These are phyloP conservation scores for Melanotaenia pygmaea DNA, from an alignment of 2,797 vertebrate genomes.

Conservation along the genomic window DNA sequence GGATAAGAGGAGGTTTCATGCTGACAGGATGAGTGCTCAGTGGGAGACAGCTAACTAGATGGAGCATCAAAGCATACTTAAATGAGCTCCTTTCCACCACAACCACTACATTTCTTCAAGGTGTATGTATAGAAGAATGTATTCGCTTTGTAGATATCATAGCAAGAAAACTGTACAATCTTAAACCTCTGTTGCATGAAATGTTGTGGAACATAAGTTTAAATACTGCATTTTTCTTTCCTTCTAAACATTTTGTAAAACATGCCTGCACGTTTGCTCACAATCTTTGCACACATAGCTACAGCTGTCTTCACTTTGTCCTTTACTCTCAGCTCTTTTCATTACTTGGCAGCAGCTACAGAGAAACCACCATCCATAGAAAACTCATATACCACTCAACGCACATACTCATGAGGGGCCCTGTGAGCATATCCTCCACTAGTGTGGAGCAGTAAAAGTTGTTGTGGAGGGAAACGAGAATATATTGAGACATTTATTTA, in stretches of 20 bases:
- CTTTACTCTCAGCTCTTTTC: conserved; percentile 64
- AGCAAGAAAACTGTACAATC: not conserved
- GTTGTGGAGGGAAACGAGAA: conserved; percentile 49
- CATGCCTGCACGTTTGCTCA: conserved; percentile 12
- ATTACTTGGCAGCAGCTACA: conserved; percentile 66
- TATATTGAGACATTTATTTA: conserved; percentile 74
- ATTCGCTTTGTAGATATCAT: conserved; percentile 39
- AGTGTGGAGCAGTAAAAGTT: conserved; percentile 44
- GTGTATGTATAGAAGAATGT: conserved; percentile 62
- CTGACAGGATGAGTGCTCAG: conserved; percentile 81
- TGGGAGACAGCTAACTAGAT: conserved; percentile 77
- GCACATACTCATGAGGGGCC: conserved; percentile 48
- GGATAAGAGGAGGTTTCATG: conserved; percentile 77
- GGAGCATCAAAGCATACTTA: conserved; percentile 78
- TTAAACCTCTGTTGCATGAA: conserved; percentile 1
- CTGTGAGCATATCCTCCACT: conserved; percentile 34
- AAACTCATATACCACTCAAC: conserved; percentile 71
- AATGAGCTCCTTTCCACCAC: conserved; percentile 71
- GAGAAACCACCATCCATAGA: conserved; percentile 62
- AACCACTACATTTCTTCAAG: conserved; percentile 70
- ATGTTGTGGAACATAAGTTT: not conserved
- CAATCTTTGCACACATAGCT: conserved; percentile 20
- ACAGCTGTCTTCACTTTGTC: conserved; percentile 78
- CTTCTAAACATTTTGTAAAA: conserved; percentile 24
- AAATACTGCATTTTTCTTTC: conserved; percentile 3